Conservation (phyloP, 35 echinoderm and acorn worm species). For the Ophiothrix spiculata region DNA sequence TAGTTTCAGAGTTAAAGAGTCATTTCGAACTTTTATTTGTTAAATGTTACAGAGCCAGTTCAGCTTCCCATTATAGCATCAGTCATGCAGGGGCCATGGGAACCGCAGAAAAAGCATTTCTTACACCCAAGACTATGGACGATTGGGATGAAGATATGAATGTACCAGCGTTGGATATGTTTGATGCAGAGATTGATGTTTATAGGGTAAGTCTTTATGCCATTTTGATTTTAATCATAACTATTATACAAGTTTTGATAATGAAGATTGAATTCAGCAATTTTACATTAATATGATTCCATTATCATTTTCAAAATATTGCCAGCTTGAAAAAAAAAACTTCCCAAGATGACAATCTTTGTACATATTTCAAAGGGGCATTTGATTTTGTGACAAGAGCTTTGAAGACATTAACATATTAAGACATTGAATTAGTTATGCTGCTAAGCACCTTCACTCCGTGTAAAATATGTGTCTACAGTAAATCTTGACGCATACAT, state of each 20-base stretch:
- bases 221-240: not conserved
- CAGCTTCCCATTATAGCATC: constrained; percentile 98
- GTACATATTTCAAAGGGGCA: too few species aligned
- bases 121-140: constrained; percentile 57
- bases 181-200: constrained; percentile 97
- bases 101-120: constrained; percentile 89
- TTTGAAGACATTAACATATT: too few species aligned
- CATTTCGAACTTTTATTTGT: not conserved
- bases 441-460: too few species aligned
- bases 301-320: not conserved
- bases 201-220: constrained; percentile 67
- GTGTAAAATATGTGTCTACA: too few species aligned
- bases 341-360: too few species aligned
- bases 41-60: constrained; percentile 72
- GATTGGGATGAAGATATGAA: constrained; percentile 33
- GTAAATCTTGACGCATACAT: too few species aligned
- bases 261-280: not conserved
- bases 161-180: constrained; percentile 86
- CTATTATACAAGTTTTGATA: not conserved
- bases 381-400: too few species aligned
- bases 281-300: not conserved
- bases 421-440: too few species aligned
- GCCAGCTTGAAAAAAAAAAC: too few species aligned
- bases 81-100: constrained; percentile 87
- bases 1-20: too few species aligned